Percentiles rank a stretch among this genome's conserved stretches.
phyloP scores from a whole-genome alignment of 2,113 vertebrate species.

The Sinocyclocheilus rhinocerous region DNA sequence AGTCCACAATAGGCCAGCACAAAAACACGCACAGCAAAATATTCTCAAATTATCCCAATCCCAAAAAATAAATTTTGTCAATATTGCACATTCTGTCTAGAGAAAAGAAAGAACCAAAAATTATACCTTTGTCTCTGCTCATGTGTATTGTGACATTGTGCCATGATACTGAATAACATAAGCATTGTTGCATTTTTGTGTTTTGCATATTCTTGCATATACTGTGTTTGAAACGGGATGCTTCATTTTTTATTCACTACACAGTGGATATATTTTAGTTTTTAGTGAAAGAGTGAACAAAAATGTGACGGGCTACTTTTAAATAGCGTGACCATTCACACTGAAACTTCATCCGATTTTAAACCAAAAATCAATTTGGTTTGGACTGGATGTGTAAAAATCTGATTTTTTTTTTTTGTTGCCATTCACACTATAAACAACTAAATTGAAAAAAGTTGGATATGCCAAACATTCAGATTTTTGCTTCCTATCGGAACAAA shows the following conservation, averaged over 20 bases:
- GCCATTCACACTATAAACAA: too few species aligned
- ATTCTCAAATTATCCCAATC: neutral
- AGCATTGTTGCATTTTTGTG: neutral
- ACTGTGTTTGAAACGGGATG: neutral
- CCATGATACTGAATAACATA: neutral
- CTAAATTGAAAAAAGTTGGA: neutral
- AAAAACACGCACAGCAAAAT: neutral
- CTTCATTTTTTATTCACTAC: neutral
- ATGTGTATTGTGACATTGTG: neutral
- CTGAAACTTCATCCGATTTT: neutral
- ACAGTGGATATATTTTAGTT: neutral
- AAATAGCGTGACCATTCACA: neutral
- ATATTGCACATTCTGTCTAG: neutral
- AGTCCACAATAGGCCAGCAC: neutral
- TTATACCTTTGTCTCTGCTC: neutral
- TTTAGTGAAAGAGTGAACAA: neutral
- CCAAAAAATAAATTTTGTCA: neutral
- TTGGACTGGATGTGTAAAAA: too few species aligned
- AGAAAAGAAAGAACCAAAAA: neutral
- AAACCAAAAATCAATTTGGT: too few species aligned
- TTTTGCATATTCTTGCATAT: neutral
- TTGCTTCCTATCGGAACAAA: neutral
- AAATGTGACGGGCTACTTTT: neutral
- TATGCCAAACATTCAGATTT: neutral
- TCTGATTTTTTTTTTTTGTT: too few species aligned